Evolutionary conservation across 2,797 vertebrate genomes (phyloP).

Genomic region (Takifugu rubripes): DNA sequence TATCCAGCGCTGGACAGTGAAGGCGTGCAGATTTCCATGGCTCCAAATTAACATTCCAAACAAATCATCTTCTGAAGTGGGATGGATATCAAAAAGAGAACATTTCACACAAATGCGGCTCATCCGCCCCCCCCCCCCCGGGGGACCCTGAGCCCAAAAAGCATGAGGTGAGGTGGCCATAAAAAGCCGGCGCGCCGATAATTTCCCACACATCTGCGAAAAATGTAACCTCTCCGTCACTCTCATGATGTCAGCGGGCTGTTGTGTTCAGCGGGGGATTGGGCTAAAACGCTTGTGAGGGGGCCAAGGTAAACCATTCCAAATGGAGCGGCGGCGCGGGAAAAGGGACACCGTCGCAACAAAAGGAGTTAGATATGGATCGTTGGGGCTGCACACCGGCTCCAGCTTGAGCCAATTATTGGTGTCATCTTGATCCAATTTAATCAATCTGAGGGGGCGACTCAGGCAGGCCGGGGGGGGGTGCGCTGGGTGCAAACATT

Average conservation of each 20-base stretch:
- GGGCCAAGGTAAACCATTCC: slow-evolving; percentile 98
- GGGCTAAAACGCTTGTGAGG: slow-evolving; percentile 91
- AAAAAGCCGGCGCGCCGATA: slow-evolving; percentile 69
- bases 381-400: slow-evolving; percentile 86
- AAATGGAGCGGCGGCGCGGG: slow-evolving; percentile 89
- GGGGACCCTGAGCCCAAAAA: slow-evolving; percentile 36
- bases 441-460: slow-evolving; percentile 92
- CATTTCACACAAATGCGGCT: slow-evolving; percentile 59
- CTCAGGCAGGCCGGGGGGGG: slow-evolving; percentile 46
- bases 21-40: slow-evolving; percentile 34
- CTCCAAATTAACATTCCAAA: slow-evolving; percentile 27
- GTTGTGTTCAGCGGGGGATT: slow-evolving; percentile 89
- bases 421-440: slow-evolving; percentile 99
- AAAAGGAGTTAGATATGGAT: slow-evolving; percentile 92
- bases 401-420: slow-evolving; percentile 99
- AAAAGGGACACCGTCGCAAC: slow-evolving; percentile 89
- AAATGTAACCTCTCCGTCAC: slow-evolving; percentile 83
- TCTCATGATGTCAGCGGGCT: slow-evolving; percentile 95
- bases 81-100: slow-evolving; percentile 55
- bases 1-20: slow-evolving; percentile 14
- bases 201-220: slow-evolving; percentile 83
- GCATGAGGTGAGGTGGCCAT: slow-evolving; percentile 55
- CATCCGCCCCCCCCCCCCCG: slow-evolving; percentile 30
- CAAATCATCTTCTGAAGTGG: slow-evolving; percentile 41
- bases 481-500: slow-evolving; percentile 83